These are phyloP conservation scores for Macrobrachium rosenbergii DNA, from an alignment of 1,140 invertebrate genomes.

Conservation along the genomic window DNA sequence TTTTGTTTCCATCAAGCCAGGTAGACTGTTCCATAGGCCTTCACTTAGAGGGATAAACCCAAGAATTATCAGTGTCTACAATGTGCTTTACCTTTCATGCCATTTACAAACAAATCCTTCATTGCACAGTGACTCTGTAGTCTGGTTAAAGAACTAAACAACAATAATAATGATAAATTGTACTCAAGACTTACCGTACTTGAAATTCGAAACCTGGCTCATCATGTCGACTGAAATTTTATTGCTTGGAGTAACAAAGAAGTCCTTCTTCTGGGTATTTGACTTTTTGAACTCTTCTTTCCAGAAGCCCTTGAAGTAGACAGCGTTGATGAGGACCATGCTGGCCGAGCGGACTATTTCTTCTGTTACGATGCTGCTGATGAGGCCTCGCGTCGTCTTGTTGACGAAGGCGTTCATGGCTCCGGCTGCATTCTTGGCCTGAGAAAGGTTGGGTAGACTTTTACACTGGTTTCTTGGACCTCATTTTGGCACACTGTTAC, in stretches of 20 bases:
- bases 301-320: slow-evolving; percentile 91
- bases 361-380: slow-evolving; percentile 67
- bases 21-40: too few relatives aligned
- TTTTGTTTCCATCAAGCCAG: too few relatives aligned
- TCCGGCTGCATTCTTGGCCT: not conserved
- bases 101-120: too few relatives aligned
- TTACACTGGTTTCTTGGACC: too few relatives aligned
- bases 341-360: slow-evolving; percentile 71
- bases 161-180: not conserved
- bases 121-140: too few relatives aligned
- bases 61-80: too few relatives aligned
- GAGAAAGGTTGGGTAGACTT: not conserved
- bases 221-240: not conserved
- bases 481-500: too few relatives aligned
- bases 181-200: not conserved
- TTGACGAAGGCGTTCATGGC: slow-evolving; percentile 16
- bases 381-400: not conserved
- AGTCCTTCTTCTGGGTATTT: slow-evolving; percentile 70
- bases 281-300: slow-evolving; percentile 75
- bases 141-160: not conserved
- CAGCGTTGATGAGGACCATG: slow-evolving; percentile 83
- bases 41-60: too few relatives aligned
- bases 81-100: too few relatives aligned
- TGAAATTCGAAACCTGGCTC: not conserved
- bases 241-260: not conserved